Percentiles rank a stretch among this genome's conserved stretches.
These are phyloP conservation scores for Coboldia fuscipes DNA, from an alignment of 1,140 invertebrate genomes.

Conservation along the genomic window DNA sequence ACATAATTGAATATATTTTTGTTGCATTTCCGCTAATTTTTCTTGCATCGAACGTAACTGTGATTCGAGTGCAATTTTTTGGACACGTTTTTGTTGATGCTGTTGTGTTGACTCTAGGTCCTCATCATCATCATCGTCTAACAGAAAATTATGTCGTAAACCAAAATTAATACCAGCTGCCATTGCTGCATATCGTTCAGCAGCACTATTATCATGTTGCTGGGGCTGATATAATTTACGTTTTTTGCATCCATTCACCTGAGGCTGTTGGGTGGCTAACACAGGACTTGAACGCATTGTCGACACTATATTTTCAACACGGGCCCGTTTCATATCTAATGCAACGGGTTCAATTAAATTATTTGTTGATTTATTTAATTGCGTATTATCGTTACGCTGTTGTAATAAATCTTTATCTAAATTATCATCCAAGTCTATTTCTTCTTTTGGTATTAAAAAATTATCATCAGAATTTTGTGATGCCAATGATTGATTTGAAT, in stretches of 20 bases:
- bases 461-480: conserved; percentile 34
- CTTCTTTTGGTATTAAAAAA: conserved; percentile 34
- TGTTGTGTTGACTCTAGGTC: conserved; percentile 46
- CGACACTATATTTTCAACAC: conserved; percentile 86
- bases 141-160: conserved; percentile 21
- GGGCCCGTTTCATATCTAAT: conserved; percentile 65
- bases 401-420: conserved; percentile 27
- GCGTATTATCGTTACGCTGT: conserved; percentile 17
- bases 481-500: conserved; percentile 34
- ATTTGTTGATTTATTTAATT: conserved; percentile 22
- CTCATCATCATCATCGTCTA: conserved; percentile 46
- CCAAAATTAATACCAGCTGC: conserved; percentile 25
- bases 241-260: conserved; percentile 85
- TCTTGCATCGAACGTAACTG: conserved; percentile 73
- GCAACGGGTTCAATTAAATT: conserved; percentile 23
- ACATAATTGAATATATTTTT: conserved; percentile 70
- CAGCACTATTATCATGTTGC: conserved; percentile 59
- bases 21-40: conserved; percentile 74
- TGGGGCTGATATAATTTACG: conserved; percentile 92
- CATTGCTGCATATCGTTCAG: conserved; percentile 38
- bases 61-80: conserved; percentile 63
- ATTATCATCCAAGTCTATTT: conserved; percentile 38
- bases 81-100: conserved; percentile 58
- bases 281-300: conserved; percentile 72
- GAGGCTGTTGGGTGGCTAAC: conserved; percentile 30